Base-by-base conservation (phyloP, 2,797 vertebrate genomes). In the Sardinella longiceps region DNA sequence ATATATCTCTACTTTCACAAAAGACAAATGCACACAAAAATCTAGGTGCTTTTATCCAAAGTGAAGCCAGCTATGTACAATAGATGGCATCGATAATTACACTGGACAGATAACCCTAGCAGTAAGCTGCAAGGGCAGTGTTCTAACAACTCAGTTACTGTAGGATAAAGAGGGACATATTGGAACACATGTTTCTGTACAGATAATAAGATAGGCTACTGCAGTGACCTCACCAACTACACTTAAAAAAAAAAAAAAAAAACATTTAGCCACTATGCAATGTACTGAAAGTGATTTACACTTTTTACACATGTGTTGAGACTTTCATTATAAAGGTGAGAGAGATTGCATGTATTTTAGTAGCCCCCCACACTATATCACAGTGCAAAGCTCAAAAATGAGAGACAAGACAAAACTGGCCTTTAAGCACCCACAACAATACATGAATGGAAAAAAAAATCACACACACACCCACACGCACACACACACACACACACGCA, bases 1-100 rank as follows among this genome's bases (percentile, higher is more conserved):
- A 90, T 95, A 91, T 94, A 95, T 95, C 93, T 95, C 93, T 88
- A 88, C 88, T 50, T 88, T 84, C 83, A 84, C 28, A 39, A 30
- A 83, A 83, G 20, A 39, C 53, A 81, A 80, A 80, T 84, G 74
- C 50, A 25, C 50, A 58, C 83, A 53, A 80, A 80, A 81, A 53
- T 18, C 25, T 53, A 60, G 56, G 56, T 25, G 56, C 56, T 60
- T 60, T 25, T n/a, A 60, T 20, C 70, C 70, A 39, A 77, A 70
- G 63, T 70, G 30, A 70, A 10, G 28, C 30, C 37, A 51, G 5
- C 14, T 58, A 2, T 2, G 6, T n/a, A 4, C 20, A 25, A 60
- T n/a, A 5, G 15, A 39, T 43, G 70, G 15, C 63, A 33, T 33
- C 15, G 63, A 30, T 33, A 12, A 70, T 70, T 70, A 70, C 14